phyloP scores from a whole-genome alignment of 2,113 vertebrate genomes.

The Cranoglanis bouderius region DNA sequence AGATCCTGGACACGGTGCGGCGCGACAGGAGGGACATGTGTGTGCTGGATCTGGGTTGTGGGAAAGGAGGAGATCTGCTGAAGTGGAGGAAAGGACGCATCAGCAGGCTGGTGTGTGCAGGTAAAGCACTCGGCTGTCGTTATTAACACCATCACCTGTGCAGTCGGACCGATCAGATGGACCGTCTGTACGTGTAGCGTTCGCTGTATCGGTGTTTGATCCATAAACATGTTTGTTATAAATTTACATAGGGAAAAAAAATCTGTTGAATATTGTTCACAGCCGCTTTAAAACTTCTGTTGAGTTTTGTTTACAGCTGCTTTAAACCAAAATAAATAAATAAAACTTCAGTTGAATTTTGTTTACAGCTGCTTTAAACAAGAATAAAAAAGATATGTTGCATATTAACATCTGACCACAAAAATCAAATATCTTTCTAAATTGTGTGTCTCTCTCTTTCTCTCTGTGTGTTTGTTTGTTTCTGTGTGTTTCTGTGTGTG shows the following conservation, averaged over 20 bases:
- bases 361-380: background rate
- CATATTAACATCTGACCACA: background rate
- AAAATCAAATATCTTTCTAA: background rate
- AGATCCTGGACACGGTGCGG: conserved; percentile 84
- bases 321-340: background rate
- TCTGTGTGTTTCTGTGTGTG: conserved; percentile 5
- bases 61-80: conserved; percentile 95
- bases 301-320: too few relatives aligned
- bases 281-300: background rate
- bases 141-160: background rate
- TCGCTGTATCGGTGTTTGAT: background rate
- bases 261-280: background rate
- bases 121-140: conserved; percentile 66
- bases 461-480: background rate
- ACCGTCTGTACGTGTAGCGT: background rate
- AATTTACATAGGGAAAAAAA: background rate
- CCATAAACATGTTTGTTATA: background rate
- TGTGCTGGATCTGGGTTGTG: conserved; percentile 94
- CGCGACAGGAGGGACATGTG: conserved; percentile 72
- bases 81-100: conserved; percentile 96
- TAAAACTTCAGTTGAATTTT: background rate
- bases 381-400: background rate
- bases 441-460: background rate
- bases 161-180: background rate
- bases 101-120: conserved; percentile 88